Percentiles rank a stretch among this genome's conserved stretches.
phyloP scores from a whole-genome alignment of 2,888 invertebrate species.

The Villa cingulata region DNA sequence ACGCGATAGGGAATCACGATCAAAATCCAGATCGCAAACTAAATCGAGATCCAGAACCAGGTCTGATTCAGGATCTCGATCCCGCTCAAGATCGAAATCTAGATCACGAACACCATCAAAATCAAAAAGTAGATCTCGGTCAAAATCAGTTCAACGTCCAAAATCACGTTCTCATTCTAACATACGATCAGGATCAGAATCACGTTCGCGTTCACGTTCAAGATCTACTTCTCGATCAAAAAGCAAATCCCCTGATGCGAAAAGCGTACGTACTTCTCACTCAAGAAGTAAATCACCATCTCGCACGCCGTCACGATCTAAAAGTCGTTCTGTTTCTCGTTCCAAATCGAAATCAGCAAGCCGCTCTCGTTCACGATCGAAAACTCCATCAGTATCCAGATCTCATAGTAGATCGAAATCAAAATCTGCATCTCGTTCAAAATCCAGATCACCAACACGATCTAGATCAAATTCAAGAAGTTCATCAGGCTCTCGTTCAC shows the following conservation, averaged over 20 bases:
- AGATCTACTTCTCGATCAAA: slow-evolving; percentile 18
- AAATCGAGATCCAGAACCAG: slow-evolving; percentile 21
- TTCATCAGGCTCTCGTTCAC: slow-evolving; percentile 17
- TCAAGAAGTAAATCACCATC: slow-evolving; percentile 30
- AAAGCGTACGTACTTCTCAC: background rate
- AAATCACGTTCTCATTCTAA: slow-evolving; percentile 29
- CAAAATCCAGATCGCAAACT: slow-evolving; percentile 20
- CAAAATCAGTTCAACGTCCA: slow-evolving; percentile 17
- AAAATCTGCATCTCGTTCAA: slow-evolving; percentile 17
- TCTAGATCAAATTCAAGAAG: slow-evolving; percentile 17
- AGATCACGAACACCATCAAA: slow-evolving; percentile 21
- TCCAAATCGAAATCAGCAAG: slow-evolving; percentile 29
- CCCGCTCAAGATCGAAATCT: slow-evolving; percentile 17
- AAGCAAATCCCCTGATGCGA: background rate
- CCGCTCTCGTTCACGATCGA: slow-evolving; percentile 21
- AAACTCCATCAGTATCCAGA: slow-evolving; percentile 26
- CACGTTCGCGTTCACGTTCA: slow-evolving; percentile 29
- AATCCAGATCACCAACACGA: slow-evolving; percentile 24
- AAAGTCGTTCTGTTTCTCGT: slow-evolving; percentile 12
- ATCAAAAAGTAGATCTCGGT: slow-evolving; percentile 9
- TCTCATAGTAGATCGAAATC: slow-evolving; percentile 16
- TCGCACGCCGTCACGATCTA: slow-evolving; percentile 35
- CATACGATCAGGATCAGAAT: slow-evolving; percentile 30
- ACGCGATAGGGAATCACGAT: slow-evolving; percentile 21
- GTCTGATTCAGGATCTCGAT: slow-evolving; percentile 21